Evolutionary conservation across 2,113 vertebrate species (phyloP).

Genomic region (Cygnus atratus): DNA sequence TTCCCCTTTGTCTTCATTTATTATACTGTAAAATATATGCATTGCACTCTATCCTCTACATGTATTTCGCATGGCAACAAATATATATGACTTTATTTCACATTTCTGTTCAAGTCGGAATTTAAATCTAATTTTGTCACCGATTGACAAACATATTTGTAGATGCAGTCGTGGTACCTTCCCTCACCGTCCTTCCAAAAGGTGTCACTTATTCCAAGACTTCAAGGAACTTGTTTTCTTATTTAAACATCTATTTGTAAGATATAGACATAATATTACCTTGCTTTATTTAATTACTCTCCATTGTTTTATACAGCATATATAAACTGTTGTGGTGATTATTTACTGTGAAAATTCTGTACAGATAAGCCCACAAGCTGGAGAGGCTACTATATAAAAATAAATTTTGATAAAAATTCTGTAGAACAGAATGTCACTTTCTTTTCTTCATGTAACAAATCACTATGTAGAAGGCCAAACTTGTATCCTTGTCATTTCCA

Average conservation of each 20-base stretch:
- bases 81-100: background rate
- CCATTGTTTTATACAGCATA: background rate
- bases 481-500: background rate
- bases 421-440: background rate
- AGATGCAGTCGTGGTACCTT: background rate
- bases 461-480: background rate
- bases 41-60: background rate
- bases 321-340: background rate
- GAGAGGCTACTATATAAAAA: background rate
- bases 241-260: background rate
- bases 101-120: background rate
- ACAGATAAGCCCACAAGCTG: background rate
- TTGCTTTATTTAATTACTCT: background rate
- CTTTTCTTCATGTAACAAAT: background rate
- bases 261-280: background rate
- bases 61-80: background rate
- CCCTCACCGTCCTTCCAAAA: background rate
- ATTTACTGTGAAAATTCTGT: background rate
- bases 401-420: background rate
- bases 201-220: background rate
- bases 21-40: background rate
- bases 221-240: background rate
- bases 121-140: background rate
- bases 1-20: background rate
- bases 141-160: background rate